These are phyloP conservation scores for Parauchenoglanis punctatus DNA, from an alignment of 2,797 vertebrate genomes.

Conservation along the genomic window DNA sequence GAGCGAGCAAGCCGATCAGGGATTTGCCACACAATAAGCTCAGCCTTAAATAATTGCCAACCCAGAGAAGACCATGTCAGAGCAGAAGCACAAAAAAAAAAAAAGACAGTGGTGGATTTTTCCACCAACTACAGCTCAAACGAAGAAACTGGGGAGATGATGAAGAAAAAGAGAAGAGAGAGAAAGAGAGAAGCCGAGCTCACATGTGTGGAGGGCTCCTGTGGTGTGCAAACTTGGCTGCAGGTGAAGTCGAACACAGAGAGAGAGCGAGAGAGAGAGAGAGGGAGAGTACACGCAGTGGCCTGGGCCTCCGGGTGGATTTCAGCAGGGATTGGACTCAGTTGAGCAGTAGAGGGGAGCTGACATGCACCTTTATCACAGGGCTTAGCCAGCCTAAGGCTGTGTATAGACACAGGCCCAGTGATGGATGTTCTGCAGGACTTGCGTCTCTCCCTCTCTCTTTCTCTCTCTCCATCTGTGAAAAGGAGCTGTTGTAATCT, in stretches of 20 bases:
- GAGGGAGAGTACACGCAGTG: slow-evolving; percentile 43
- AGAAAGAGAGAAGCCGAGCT: slow-evolving; percentile 16
- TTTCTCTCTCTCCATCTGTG: slow-evolving; percentile 54
- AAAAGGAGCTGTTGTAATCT: slow-evolving; percentile 77
- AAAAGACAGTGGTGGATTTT: slow-evolving; percentile 45
- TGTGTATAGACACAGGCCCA: slow-evolving; percentile 68
- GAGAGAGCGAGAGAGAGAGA: not conserved
- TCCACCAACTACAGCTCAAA: slow-evolving; percentile 42
- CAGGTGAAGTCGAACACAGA: slow-evolving; percentile 48
- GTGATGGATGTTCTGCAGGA: slow-evolving; percentile 73
- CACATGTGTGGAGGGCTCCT: slow-evolving; percentile 33
- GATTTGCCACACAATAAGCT: slow-evolving; percentile 68
- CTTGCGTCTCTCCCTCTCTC: slow-evolving; percentile 34
- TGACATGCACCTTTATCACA: slow-evolving; percentile 78
- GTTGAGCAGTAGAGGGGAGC: slow-evolving; percentile 72
- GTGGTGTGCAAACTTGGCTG: slow-evolving; percentile 47
- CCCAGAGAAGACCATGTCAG: slow-evolving; percentile 41
- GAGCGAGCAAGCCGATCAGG: slow-evolving; percentile 63
- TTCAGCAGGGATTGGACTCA: slow-evolving; percentile 70
- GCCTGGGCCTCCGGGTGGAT: slow-evolving; percentile 64
- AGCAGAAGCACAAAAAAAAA: slow-evolving; percentile 50
- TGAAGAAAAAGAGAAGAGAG: slow-evolving; percentile 2
- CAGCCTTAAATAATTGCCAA: slow-evolving; percentile 64
- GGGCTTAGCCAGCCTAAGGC: slow-evolving; percentile 68
- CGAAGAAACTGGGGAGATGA: slow-evolving; percentile 32